A percentile compares a stretch with the other conserved stretches of the same genome.
Evolutionary conservation across 2,113 vertebrate species (phyloP).

Genomic region (rabbit (Oryctolagus cuniculus)): mOryCun1.1 NC_091448.1:17682001-17682500

Average conservation of each 20-base stretch:
- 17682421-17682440: background rate
- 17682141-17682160: background rate
- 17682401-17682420: background rate
- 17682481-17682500: conserved; percentile 39
- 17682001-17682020: conserved; percentile 57
- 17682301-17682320: background rate
- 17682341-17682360: background rate
- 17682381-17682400: background rate
- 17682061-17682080: conserved; percentile 49
- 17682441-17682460: background rate
- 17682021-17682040: conserved; percentile 34
- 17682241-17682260: background rate
- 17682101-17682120: background rate
- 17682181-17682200: conserved; percentile 1
- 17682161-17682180: background rate
- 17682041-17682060: conserved; percentile 34
- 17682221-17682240: conserved; percentile 2
- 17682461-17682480: background rate
- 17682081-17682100: background rate
- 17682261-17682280: background rate
- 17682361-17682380: background rate
- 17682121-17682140: conserved; percentile 40
- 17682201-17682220: conserved; percentile 18
- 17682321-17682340: background rate
- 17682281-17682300: background rate